Evolutionary conservation across 2,113 vertebrate genomes (phyloP).

Genomic region (Hippocampus guttulatus): DNA sequence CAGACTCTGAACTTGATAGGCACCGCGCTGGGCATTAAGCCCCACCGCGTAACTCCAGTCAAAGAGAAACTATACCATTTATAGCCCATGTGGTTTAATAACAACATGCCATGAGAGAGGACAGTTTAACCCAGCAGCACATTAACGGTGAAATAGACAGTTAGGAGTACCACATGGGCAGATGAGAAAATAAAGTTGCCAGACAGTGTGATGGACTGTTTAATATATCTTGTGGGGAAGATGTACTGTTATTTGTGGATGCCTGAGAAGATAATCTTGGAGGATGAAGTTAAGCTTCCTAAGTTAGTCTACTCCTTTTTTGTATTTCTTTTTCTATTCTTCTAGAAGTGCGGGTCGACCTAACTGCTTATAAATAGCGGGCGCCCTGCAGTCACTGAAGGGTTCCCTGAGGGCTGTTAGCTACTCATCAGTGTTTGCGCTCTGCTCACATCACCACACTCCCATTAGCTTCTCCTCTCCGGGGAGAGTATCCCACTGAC

Average conservation of each 20-base stretch:
- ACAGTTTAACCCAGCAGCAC: not conserved
- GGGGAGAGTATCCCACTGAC: conserved; percentile 23
- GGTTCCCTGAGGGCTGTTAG: conserved; percentile 19
- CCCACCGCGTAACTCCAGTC: not conserved
- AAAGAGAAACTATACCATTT: not conserved
- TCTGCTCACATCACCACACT: conserved; percentile 25
- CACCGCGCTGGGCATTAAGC: not conserved
- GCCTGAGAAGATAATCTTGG: not conserved
- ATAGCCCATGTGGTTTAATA: not conserved
- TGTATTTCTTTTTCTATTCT: not conserved
- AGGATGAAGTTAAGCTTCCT: not conserved
- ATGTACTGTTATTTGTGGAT: conserved; percentile 4
- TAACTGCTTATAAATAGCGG: conserved; percentile 8
- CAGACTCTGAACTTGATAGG: not conserved
- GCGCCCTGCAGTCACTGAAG: conserved; percentile 7
- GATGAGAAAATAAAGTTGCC: not conserved
- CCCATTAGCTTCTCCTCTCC: conserved; percentile 15
- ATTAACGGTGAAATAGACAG: not conserved
- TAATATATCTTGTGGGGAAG: not conserved
- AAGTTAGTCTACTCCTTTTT: not conserved
- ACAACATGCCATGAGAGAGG: not conserved
- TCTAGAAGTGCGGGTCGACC: not conserved
- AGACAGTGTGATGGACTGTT: not conserved
- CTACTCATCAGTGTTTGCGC: conserved; percentile 26
- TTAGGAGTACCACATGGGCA: not conserved